A percentile compares a stretch with the other conserved stretches of the same genome.
phyloP scores from a whole-genome alignment of 2,113 vertebrate genomes.

The Sylvilagus bachmani region DNA sequence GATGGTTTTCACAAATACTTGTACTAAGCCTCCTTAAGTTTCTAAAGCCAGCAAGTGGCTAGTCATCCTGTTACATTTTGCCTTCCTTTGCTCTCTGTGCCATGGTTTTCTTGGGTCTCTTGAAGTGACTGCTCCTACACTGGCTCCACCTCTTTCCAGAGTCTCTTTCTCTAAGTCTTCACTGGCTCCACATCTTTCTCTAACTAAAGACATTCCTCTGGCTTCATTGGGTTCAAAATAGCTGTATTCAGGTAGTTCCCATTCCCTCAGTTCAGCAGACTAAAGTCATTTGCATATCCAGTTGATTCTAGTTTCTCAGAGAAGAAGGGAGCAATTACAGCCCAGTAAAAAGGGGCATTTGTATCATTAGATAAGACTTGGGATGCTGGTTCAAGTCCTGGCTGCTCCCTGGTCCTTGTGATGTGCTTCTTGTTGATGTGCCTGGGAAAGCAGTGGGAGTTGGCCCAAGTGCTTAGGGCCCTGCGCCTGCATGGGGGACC shows the following conservation, averaged over 20 bases:
- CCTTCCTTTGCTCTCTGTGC: not conserved
- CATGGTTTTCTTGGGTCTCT: not conserved
- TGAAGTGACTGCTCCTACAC: not conserved
- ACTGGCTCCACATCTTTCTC: not conserved
- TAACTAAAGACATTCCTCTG: constrained; percentile 39
- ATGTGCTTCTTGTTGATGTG: too few species aligned
- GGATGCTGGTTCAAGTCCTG: too few species aligned
- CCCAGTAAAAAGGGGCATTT: not conserved
- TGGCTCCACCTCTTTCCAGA: not conserved
- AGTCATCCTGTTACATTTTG: not conserved
- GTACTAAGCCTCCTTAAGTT: constrained; percentile 2
- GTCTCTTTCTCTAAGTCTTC: not conserved
- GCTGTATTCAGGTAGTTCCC: not conserved
- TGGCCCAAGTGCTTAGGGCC: too few species aligned
- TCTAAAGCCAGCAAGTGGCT: not conserved
- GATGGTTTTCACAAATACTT: not conserved
- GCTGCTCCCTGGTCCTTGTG: too few species aligned
- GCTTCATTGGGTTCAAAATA: constrained; percentile 40
- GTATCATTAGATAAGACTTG: not conserved
- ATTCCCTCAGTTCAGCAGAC: constrained; percentile 39
- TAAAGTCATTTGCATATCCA: not conserved
- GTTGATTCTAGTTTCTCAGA: constrained; percentile 33
- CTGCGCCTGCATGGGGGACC: too few species aligned
- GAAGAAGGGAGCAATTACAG: not conserved
- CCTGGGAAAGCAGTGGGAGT: too few species aligned